Evolutionary conservation across 2,888 invertebrate species (phyloP), one percentile per base, ranked within the genome.

Genomic region (Thyatira batis): DNA sequence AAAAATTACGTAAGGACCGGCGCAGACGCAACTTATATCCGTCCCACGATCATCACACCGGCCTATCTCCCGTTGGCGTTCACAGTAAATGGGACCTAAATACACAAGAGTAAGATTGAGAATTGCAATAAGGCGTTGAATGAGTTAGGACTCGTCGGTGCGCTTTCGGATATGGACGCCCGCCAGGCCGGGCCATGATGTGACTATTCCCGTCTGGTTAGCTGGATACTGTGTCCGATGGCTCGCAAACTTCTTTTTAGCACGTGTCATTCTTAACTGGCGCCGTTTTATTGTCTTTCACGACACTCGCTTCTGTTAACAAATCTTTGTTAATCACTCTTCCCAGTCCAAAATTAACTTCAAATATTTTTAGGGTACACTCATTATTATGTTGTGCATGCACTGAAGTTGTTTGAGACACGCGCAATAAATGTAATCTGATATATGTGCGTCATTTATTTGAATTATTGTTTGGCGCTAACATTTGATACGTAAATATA

Each of bases 131-230:
- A 69, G 71, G 67, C 53, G 66, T 62, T 66, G 63, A 63, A 71
- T 63, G 73, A 74, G 79, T 82, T 83, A 73, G 67, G 81, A 74
- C 82, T 71, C 80, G 77, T 80, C 70, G 67, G 65, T 68, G 63
- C 65, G 69, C 63, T 63, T 63, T 67, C 61, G 60, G 61, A 75
- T 73, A 89, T 92, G 91, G 91, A 88, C 87, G 82, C 70, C 73
- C 76, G 91, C 91, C 91, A 91, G 88, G 91, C 90, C 91, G 86
- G 91, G 90, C 71, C 77, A 78, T 76, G 85, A 82, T 84, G 87
- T 74, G 89, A 89, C 91, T 92, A 92, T 92, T 92, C 91, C 91
- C 90, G 91, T 89, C 91, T 88, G 81, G 82, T 83, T 76, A 73
- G 74, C 84, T 80, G 82, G 79, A 84, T 82, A 79, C 78, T 77